Conservation (phyloP, 1,140 invertebrate species). For the Apocrypta bakeri region DNA sequence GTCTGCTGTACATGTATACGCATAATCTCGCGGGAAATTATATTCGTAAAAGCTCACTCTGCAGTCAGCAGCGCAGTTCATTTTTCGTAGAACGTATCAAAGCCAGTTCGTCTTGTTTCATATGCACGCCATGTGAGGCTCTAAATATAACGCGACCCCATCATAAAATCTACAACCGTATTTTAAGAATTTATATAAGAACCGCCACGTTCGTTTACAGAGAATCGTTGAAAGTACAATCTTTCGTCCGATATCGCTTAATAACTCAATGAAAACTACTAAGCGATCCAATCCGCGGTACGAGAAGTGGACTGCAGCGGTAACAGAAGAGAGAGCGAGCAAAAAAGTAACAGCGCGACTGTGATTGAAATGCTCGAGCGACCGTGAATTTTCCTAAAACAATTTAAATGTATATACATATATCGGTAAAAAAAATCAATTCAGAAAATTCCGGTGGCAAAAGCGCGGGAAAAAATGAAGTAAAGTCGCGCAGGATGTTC, state of each 20-base stretch:
- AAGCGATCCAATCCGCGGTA: too few species aligned
- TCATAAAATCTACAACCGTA: constrained; percentile 10
- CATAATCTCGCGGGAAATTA: constrained; percentile 2
- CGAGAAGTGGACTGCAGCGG: too few species aligned
- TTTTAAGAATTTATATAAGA: constrained; percentile 33
- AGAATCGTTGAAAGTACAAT: background rate
- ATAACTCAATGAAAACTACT: background rate
- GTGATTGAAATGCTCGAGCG: background rate
- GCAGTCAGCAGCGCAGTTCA: background rate
- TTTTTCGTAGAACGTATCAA: constrained; percentile 36
- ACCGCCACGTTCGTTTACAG: too few species aligned
- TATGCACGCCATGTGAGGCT: background rate
- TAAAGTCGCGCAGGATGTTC: constrained; percentile 28
- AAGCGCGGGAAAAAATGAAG: constrained; percentile 12
- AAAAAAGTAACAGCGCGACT: background rate
- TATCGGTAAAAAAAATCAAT: constrained; percentile 21
- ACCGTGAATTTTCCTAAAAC: background rate
- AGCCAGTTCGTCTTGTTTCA: background rate
- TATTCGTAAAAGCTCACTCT: background rate
- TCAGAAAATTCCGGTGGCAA: background rate
- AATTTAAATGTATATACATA: background rate
- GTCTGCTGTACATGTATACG: too few species aligned
- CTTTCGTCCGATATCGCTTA: too few species aligned
- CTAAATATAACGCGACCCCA: constrained; percentile 30
- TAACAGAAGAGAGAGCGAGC: too few species aligned